Evolutionary conservation across 35 echinoderm and acorn worm genomes (phyloP), one percentile per base, ranked within the genome.

Genomic region (Lytechinus pictus): DNA sequence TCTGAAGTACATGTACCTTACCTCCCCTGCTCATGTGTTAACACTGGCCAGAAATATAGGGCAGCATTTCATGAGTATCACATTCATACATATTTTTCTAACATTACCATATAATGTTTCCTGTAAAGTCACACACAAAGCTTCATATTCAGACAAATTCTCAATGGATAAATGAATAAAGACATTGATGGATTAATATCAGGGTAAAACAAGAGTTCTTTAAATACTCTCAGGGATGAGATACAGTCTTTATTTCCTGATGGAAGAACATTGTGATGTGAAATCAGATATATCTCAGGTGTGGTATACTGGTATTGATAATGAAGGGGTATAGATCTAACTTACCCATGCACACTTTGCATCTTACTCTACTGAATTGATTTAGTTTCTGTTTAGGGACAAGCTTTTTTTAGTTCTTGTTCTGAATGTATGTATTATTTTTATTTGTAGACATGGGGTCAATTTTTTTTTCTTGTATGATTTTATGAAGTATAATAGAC

Each of bases 171-270:
- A 14, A 79, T 79, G 19, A 6, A 24, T 16, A 79, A 79, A 79
- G 66, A 79, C 66, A 79, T 79, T 79, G 66, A 79, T 79, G 19
- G 66, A 79, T 79, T 79, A 79, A 79, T 79, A 24, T 79, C 66
- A 3, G 66, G 21, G n/a, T 24, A 7, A 79, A 79, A 79, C n/a
- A 3, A 79, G 33, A 79, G 66, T 79, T 79, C 16, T 79, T 79
- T 7, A 79, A 79, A 79, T 79, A 16, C 66, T 79, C 66, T 79
- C 19, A 79, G 66, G 14, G 19, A 79, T 8, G 66, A 19, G 14
- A 21, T 19, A 71, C 61, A 21, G 61, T 71, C 16, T 71, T 19
- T 21, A 21, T 71, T 21, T 71, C 61, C 14, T 79, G 66, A 5
- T 79, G 66, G 19, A 79, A 24, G 66, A 24, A 79, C 66, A 79